These are phyloP conservation scores for Didymodactylos carnosus DNA, from an alignment of 2,888 invertebrate species.

Conservation along the genomic window DNA sequence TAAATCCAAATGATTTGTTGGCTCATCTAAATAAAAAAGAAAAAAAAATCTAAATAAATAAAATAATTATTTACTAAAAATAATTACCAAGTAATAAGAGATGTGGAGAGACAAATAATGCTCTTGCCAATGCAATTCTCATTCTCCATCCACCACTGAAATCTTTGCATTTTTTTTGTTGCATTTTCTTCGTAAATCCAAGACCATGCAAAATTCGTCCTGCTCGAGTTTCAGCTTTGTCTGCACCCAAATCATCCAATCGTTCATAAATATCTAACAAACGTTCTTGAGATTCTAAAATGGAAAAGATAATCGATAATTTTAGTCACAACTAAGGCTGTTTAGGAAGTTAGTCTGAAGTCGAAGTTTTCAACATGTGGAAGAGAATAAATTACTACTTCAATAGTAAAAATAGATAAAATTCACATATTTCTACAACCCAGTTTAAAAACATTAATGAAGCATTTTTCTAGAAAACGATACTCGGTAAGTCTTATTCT, in stretches of 20 bases:
- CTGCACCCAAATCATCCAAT: conserved; percentile 82
- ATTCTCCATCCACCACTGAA: conserved; percentile 46
- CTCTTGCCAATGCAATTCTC: conserved; percentile 43
- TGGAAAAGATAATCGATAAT: too few relatives aligned
- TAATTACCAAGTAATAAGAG: conserved; percentile 41
- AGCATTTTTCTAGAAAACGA: too few relatives aligned
- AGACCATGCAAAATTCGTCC: conserved; percentile 85
- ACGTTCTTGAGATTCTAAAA: conserved; percentile 66
- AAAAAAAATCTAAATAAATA: neutral
- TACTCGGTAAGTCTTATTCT: too few relatives aligned
- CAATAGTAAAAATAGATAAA: too few relatives aligned
- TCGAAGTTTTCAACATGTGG: too few relatives aligned
- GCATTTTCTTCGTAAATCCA: conserved; percentile 60
- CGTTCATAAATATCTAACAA: conserved; percentile 92
- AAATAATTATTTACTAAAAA: conserved; percentile 32
- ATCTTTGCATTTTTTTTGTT: conserved; percentile 35
- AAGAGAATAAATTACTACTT: too few relatives aligned
- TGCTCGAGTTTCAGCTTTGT: conserved; percentile 65
- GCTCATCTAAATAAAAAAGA: conserved; percentile 30
- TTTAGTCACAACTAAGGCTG: too few relatives aligned
- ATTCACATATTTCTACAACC: too few relatives aligned
- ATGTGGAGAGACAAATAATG: conserved; percentile 41
- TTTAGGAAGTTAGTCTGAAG: too few relatives aligned
- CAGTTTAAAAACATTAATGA: too few relatives aligned
- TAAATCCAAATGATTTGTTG: conserved; percentile 46